Evolutionary conservation across 2,888 invertebrate species (phyloP).

Genomic region (Phragmatobia fuliginosa): DNA sequence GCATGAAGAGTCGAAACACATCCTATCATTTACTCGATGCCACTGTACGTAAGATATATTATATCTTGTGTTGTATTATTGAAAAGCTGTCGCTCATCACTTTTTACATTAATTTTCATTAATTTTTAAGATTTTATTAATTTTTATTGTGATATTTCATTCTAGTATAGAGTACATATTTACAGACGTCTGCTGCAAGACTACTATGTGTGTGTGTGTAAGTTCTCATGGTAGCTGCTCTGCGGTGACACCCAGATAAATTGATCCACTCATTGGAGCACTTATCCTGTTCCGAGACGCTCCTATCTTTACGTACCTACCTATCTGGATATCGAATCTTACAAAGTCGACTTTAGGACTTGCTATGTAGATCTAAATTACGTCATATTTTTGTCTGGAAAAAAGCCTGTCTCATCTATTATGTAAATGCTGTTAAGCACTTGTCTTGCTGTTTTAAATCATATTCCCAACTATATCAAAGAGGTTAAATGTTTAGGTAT

Average conservation of each 20-base stretch:
- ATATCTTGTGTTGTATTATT: no score
- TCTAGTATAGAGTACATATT: constrained; percentile 18
- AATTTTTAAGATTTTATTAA: no score
- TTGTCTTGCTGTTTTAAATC: neutral
- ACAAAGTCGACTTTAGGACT: constrained; percentile 20
- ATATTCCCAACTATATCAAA: neutral
- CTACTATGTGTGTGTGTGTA: constrained; percentile 27
- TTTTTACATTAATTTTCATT: no score
- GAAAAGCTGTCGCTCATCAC: no score
- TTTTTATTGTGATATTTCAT: constrained; percentile 5
- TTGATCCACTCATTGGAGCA: constrained; percentile 51
- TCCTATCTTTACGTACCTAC: constrained; percentile 35
- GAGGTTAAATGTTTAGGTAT: neutral
- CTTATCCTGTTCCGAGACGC: constrained; percentile 42
- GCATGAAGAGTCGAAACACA: neutral
- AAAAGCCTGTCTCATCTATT: neutral
- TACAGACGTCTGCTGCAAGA: constrained; percentile 27
- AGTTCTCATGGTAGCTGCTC: constrained; percentile 28
- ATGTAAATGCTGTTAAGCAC: neutral
- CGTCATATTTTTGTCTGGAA: neutral
- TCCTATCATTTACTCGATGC: neutral
- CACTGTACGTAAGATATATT: neutral
- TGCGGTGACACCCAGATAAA: constrained; percentile 54
- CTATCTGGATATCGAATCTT: constrained; percentile 41
- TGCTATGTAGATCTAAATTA: constrained; percentile 4